phyloP scores from a whole-genome alignment of 2,888 invertebrate species.

The Lathronympha strigana region DNA sequence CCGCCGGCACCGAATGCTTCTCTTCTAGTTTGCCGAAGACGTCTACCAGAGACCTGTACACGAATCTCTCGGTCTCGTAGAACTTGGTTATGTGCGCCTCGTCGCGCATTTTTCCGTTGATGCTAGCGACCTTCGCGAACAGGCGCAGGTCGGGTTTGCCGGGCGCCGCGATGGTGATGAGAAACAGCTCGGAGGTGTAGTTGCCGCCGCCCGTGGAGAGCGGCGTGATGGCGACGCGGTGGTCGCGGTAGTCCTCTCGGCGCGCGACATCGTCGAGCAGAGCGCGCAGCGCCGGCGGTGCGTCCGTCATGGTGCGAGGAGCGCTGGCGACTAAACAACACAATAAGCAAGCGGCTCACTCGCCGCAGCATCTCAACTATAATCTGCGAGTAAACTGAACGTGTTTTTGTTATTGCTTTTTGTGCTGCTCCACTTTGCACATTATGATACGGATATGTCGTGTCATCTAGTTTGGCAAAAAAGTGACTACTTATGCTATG shows the following conservation, averaged over 20 bases:
- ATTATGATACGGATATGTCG: no score
- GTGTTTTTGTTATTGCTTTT: not conserved
- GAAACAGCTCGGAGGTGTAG: conserved; percentile 58
- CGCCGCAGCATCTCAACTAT: not conserved
- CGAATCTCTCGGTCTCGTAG: conserved; percentile 57
- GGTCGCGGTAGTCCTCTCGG: conserved; percentile 50
- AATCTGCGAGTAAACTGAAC: not conserved
- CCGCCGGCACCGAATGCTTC: conserved; percentile 49
- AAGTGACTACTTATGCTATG: no score
- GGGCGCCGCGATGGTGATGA: conserved; percentile 49
- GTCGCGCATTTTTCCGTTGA: conserved; percentile 55
- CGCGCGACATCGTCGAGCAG: conserved; percentile 53
- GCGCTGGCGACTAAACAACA: conserved; percentile 18
- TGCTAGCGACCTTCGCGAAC: conserved; percentile 62
- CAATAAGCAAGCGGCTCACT: not conserved
- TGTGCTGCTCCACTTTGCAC: no score
- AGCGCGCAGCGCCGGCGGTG: conserved; percentile 46
- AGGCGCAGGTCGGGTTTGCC: conserved; percentile 52
- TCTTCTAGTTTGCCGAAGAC: conserved; percentile 55
- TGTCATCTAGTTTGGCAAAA: no score
- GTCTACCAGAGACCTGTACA: conserved; percentile 56
- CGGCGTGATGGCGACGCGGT: conserved; percentile 50
- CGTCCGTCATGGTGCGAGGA: conserved; percentile 52
- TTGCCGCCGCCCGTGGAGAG: conserved; percentile 60
- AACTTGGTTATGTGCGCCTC: conserved; percentile 48